Percentiles rank a stretch among this genome's conserved stretches.
These are phyloP conservation scores for Laodelphax striatellus DNA, from an alignment of 1,140 invertebrate genomes.

Conservation along the genomic window DNA sequence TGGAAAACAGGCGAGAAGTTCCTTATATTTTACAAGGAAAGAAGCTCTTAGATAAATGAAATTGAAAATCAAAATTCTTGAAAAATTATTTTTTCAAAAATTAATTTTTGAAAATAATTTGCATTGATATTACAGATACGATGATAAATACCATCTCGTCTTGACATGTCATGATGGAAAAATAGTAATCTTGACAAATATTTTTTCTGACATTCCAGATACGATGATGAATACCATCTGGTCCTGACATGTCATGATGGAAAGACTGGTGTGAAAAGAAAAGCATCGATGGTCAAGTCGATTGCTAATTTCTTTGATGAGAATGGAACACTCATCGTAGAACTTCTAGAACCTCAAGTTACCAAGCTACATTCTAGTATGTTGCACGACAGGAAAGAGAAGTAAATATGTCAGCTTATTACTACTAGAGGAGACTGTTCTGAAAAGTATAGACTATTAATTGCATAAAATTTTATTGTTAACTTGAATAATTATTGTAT, in stretches of 20 bases:
- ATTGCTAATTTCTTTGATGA: conserved; percentile 85
- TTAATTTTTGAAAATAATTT: too few relatives aligned
- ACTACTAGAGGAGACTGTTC: too few relatives aligned
- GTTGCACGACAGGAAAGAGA: conserved; percentile 63
- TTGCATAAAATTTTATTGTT: too few relatives aligned
- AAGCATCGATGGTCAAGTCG: conserved; percentile 65
- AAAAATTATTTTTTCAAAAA: too few relatives aligned
- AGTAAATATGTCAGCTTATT: too few relatives aligned
- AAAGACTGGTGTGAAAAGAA: conserved; percentile 45
- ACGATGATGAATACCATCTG: conserved; percentile 85
- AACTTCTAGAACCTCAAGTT: conserved; percentile 69
- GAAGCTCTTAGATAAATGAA: too few relatives aligned
- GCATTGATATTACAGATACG: conserved; percentile 65
- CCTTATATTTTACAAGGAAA: too few relatives aligned
- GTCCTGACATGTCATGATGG: conserved; percentile 57
- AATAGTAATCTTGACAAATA: too few relatives aligned
- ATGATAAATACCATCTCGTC: conserved; percentile 78
- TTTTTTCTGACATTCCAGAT: conserved; percentile 36
- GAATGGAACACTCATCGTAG: conserved; percentile 70
- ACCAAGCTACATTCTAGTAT: conserved; percentile 67
- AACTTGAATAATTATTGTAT: too few relatives aligned
- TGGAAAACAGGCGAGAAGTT: too few relatives aligned
- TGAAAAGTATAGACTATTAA: too few relatives aligned
- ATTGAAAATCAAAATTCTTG: too few relatives aligned
- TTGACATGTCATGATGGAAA: conserved; percentile 54